Evolutionary conservation across 2,888 invertebrate species (phyloP), one percentile per base, ranked within the genome.

Genomic region (Erpobdella octoculata): DNA sequence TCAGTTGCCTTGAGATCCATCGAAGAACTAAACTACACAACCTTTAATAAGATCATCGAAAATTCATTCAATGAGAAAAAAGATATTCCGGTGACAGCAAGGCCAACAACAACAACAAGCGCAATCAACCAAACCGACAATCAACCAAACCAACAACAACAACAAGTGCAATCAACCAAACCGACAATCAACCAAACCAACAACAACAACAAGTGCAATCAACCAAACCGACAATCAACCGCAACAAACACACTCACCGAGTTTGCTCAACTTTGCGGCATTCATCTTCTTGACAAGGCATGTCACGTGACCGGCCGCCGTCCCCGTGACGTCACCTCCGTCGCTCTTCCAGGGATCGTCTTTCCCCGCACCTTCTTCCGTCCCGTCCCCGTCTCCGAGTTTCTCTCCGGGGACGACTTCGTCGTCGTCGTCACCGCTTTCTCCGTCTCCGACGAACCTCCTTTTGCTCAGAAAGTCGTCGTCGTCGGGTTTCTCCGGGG

Each of bases 191-290:
- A 4, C 5, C 3, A 9, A n/a, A 62, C 18, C 62, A 33, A n/a
- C 3, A 33, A 33, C 62, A 62, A 1, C 33, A 62, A 33, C 25
- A 61, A 48, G 48, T n/a, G n/a, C n/a, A n/a, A n/a, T n/a, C n/a
- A n/a, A n/a, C n/a, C n/a, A n/a, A n/a, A n/a, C n/a, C n/a, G 46
- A 41, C 46, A 41, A 31, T 9, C 62, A 35, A 4, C 5, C 3
- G 8, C 31, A 62, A 9, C 62, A 33, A n/a, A n/a, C n/a, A 48
- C 48, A 53, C 53, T 35, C 62, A 62, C 35, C 62, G 4, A 62
- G 33, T n/a, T 31, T 62, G 62, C 33, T 62, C n/a, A 9, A 6
- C 9, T 62, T 35, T 33, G 33, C 21, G n/a, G 28, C 62, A 31
- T 35, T 18, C 4, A 35, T 9, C 3, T 62, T 62, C 31, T 62